Base-by-base conservation (phyloP, 2,888 invertebrate species). In the Dynastes grantii region DNA sequence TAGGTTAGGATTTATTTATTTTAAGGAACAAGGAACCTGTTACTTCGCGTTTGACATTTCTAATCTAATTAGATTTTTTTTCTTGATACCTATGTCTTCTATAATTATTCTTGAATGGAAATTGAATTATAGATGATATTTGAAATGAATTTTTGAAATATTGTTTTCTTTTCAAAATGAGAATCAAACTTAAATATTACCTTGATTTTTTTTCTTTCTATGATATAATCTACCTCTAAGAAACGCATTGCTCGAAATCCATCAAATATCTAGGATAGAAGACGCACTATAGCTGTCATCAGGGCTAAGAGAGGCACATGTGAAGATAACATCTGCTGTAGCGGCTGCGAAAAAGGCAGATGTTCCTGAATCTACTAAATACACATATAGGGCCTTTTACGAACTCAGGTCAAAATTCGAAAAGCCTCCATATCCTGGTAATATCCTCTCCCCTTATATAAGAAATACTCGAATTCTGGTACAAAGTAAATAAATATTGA, bases 251-350 rank as follows among this genome's bases (percentile, higher is more conserved):
- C 16, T 53, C 13, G 29, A 61, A 22, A 29, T n/a, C 22, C 11
- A 27, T 27, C 45, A 11, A 45, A 45, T 45, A 45, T 45, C 8
- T 1, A 45, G 9, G 8, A 45, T 45, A 45, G 11, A 45, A 22
- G 61, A 61, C 11, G 2, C 11, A 13, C 45, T 37, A 5, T 37
- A 71, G 58, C 73, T 73, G 73, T 73, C 73, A 73, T 61, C 73
- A 27, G 58, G 40, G 27, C 61, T 61, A 45, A 45, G 29, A 73
- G 73, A 61, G 73, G 61, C n/a, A n/a, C 73, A 73, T 73, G 73
- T 73, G 73, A 73, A 73, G 73, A 73, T 73, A 73, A 61, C 73
- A 73, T 73, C 73, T 73, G 73, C 73, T 53, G 32, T 37, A 5
- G 45, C 45, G 45, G 45, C 45, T 45, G 22, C 49, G 68, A 22